Percentiles rank a stretch among this genome's conserved stretches.
phyloP scores from a whole-genome alignment of 2,113 vertebrate species.

The Blennius ocellaris region DNA sequence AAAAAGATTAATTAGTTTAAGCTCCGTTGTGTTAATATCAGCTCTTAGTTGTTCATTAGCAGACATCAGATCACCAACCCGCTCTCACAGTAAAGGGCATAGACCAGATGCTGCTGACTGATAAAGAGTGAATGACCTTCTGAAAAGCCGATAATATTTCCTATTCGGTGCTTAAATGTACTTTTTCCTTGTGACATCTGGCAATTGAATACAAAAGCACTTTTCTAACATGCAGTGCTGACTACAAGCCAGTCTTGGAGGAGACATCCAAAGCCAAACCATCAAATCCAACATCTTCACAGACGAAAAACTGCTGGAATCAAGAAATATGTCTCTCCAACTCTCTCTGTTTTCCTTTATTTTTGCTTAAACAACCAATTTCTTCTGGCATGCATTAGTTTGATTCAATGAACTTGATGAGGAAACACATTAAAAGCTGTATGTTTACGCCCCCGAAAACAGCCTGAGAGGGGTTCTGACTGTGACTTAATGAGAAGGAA shows the following conservation, averaged over 20 bases:
- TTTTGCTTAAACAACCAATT: not conserved
- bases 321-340: too few species aligned
- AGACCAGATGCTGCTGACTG: too few species aligned
- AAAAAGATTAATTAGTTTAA: not conserved
- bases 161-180: too few species aligned
- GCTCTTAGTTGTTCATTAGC: not conserved
- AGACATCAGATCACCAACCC: not conserved
- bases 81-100: too few species aligned
- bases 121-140: not conserved
- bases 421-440: slow-evolving; percentile 33
- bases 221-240: too few species aligned
- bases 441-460: slow-evolving; percentile 50
- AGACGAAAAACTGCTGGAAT: too few species aligned
- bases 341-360: not conserved
- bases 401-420: slow-evolving; percentile 13
- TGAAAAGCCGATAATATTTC: too few species aligned
- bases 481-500: slow-evolving; percentile 72
- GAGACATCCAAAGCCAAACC: too few species aligned
- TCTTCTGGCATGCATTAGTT: not conserved
- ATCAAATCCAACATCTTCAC: too few species aligned
- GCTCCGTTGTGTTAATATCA: not conserved
- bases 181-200: too few species aligned
- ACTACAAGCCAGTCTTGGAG: too few species aligned
- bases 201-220: too few species aligned
- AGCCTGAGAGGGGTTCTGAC: slow-evolving; percentile 52